Percentiles rank a stretch among this genome's conserved stretches.
Conservation (phyloP, 1,140 invertebrate genomes). For the Macrotrachela quadricornifera region DNA sequence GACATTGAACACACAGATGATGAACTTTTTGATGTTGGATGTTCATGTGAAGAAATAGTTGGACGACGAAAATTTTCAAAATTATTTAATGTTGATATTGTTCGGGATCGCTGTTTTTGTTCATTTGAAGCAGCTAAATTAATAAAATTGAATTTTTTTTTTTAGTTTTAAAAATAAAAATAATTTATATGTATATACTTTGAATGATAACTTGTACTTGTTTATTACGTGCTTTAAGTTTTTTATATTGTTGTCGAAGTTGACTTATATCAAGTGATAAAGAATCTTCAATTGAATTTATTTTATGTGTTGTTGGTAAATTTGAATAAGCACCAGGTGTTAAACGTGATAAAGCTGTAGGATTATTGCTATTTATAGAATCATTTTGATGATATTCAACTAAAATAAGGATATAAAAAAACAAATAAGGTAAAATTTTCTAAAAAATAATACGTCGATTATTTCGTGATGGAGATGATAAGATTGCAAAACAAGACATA, state of each 20-base stretch:
- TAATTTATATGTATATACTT: conserved; percentile 14
- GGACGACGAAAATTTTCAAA: background rate
- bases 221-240: conserved; percentile 61
- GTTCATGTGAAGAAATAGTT: no score
- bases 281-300: conserved; percentile 39
- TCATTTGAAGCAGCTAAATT: background rate
- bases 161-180: background rate
- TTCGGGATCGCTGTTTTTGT: background rate
- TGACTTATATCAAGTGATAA: conserved; percentile 65
- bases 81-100: background rate
- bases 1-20: background rate
- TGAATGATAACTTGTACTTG: conserved; percentile 66
- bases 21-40: background rate
- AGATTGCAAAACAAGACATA: conserved; percentile 5
- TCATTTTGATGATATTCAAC: background rate
- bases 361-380: background rate
- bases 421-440: background rate
- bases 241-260: conserved; percentile 72
- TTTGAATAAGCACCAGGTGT: conserved; percentile 22
- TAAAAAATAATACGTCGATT: background rate
- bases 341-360: conserved; percentile 17
- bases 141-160: no score
- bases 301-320: conserved; percentile 4
- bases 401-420: background rate
- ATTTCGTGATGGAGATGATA: conserved; percentile 3